These are phyloP conservation scores for Conus ventricosus DNA, from an alignment of 1,140 invertebrate species.

Conservation along the genomic window DNA sequence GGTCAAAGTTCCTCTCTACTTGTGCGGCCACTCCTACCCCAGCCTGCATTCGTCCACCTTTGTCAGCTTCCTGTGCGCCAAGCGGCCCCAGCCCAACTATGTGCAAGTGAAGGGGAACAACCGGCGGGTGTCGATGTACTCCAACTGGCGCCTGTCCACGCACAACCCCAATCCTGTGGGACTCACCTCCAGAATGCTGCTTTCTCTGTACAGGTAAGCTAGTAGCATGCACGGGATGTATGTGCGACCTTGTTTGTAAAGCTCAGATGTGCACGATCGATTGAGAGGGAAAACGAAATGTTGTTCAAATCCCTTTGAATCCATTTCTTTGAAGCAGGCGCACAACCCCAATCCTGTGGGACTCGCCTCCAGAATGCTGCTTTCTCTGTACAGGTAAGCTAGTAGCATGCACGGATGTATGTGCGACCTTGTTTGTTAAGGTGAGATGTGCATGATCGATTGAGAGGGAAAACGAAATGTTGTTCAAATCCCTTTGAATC, in stretches of 20 bases:
- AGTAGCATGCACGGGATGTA: too few relatives aligned
- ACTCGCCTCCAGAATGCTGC: slow-evolving; percentile 81
- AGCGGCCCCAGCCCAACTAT: slow-evolving; percentile 95
- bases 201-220: slow-evolving; percentile 77
- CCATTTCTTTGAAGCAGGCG: too few relatives aligned
- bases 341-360: slow-evolving; percentile 82
- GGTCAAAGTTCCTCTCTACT: slow-evolving; percentile 37
- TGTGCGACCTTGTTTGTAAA: too few relatives aligned
- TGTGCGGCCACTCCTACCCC: slow-evolving; percentile 66
- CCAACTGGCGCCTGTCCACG: slow-evolving; percentile 88
- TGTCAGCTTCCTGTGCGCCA: slow-evolving; percentile 91
- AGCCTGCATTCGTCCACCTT: slow-evolving; percentile 63
- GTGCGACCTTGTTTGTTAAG: too few relatives aligned
- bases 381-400: slow-evolving; percentile 77
- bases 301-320: too few relatives aligned
- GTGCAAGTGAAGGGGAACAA: slow-evolving; percentile 83
- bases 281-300: too few relatives aligned
- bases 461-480: too few relatives aligned
- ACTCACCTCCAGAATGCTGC: slow-evolving; percentile 81
- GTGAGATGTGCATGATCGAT: too few relatives aligned
- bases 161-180: slow-evolving; percentile 82
- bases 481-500: too few relatives aligned
- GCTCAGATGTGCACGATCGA: too few relatives aligned
- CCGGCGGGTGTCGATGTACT: slow-evolving; percentile 97
- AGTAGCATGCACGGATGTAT: too few relatives aligned